Conservation (phyloP, 2,113 vertebrate species). For the Phocoena phocoena region DNA sequence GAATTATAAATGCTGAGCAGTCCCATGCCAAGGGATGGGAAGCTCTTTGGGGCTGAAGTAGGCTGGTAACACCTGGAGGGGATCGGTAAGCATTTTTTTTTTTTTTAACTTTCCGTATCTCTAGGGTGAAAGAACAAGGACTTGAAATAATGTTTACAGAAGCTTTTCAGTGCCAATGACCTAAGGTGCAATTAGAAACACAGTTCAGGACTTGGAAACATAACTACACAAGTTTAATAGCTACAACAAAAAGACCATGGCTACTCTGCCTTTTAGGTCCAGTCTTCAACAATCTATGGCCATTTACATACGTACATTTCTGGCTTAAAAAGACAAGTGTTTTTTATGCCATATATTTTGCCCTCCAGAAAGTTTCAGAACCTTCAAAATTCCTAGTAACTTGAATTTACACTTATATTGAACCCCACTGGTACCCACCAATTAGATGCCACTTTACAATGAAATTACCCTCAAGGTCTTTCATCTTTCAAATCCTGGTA, state of each 20-base stretch:
- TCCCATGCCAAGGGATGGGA: not conserved
- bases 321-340: not conserved
- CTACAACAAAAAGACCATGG: not conserved
- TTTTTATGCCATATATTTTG: not conserved
- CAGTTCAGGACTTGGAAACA: no score
- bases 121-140: not conserved
- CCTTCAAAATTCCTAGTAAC: not conserved
- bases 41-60: not conserved
- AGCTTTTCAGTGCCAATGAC: no score
- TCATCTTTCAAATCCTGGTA: not conserved
- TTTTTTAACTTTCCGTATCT: not conserved
- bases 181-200: no score
- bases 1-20: conserved; percentile 1
- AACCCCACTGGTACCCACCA: not conserved
- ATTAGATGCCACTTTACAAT: not conserved
- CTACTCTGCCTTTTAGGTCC: not conserved
- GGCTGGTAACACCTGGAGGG: not conserved
- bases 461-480: not conserved
- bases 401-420: not conserved
- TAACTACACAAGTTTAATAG: not conserved
- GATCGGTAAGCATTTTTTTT: not conserved
- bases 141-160: not conserved
- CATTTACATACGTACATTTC: not conserved
- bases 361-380: not conserved
- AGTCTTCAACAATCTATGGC: not conserved